phyloP scores from a whole-genome alignment of 1,140 invertebrate genomes.

The Drosophila mojavensis region DNA sequence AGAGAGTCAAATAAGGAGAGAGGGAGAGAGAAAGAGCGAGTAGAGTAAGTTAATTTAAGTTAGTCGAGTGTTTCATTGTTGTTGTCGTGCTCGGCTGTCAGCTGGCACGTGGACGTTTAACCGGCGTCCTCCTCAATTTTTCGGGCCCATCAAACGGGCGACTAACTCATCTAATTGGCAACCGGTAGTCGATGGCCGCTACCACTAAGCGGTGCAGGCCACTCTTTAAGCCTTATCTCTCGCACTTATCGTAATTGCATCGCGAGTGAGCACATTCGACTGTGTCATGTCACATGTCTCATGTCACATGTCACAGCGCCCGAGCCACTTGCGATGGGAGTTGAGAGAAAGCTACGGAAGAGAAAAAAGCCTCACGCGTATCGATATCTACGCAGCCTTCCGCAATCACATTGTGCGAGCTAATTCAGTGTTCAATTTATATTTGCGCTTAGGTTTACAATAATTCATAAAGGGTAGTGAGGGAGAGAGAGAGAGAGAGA shows the following conservation, averaged over 20 bases:
- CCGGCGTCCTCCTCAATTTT: constrained; percentile 53
- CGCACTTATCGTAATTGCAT: constrained; percentile 67
- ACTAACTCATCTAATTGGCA: constrained; percentile 70
- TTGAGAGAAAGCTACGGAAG: constrained; percentile 22
- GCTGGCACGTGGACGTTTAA: constrained; percentile 54
- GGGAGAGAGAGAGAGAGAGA: neutral
- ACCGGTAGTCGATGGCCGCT: neutral
- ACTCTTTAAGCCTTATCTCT: constrained; percentile 7
- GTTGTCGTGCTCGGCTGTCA: constrained; percentile 33
- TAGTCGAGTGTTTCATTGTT: too few relatives aligned
- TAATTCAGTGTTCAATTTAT: constrained; percentile 80
- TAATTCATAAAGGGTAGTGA: constrained; percentile 58
- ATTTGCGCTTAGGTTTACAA: constrained; percentile 77
- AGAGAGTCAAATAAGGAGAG: neutral
- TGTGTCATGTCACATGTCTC: constrained; percentile 77
- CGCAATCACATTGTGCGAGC: neutral
- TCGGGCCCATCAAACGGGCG: constrained; percentile 67
- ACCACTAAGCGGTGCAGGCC: constrained; percentile 18
- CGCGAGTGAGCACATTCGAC: constrained; percentile 34
- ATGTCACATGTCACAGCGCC: constrained; percentile 63
- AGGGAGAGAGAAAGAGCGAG: neutral
- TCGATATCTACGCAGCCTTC: constrained; percentile 49
- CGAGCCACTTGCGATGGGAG: neutral
- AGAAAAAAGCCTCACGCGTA: constrained; percentile 67
- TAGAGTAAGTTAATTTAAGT: too few relatives aligned